A percentile compares a stretch with the other conserved stretches of the same genome.
Conservation (phyloP, 2,113 vertebrate genomes). For the Hipposideros armiger region DNA sequence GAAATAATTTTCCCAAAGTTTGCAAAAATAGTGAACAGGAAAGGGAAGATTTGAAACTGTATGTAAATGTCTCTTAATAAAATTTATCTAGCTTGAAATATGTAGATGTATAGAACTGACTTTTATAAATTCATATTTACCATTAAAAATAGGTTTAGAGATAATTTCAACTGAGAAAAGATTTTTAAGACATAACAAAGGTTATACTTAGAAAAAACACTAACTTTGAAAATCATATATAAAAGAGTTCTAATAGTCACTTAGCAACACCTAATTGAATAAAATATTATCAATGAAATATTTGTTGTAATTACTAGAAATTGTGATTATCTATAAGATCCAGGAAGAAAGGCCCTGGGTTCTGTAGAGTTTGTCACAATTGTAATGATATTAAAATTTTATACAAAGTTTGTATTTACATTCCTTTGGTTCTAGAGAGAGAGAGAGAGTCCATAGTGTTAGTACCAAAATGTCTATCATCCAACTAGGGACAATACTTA, state of each 20-base stretch:
- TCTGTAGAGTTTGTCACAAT: background rate
- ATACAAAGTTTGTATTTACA: background rate
- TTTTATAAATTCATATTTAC: conserved; percentile 9
- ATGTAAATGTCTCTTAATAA: background rate
- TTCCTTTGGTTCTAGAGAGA: background rate
- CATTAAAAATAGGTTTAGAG: background rate
- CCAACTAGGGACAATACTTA: background rate
- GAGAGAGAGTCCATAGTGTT: background rate
- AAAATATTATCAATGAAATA: conserved; percentile 23
- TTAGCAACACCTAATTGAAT: background rate
- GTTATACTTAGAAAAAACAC: background rate
- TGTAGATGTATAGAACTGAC: background rate
- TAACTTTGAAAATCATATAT: conserved; percentile 1
- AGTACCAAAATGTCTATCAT: background rate
- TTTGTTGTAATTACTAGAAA: background rate
- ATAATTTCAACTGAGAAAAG: background rate
- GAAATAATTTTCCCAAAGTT: background rate
- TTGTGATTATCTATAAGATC: background rate
- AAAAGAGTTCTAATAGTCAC: background rate
- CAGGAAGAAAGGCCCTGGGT: background rate
- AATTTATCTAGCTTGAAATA: background rate
- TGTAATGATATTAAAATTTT: background rate
- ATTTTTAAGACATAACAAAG: background rate
- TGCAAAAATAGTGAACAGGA: background rate
- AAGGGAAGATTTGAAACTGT: background rate